Evolutionary conservation across 2,113 vertebrate species (phyloP).

Genomic region (Triplophysa rosa): DNA sequence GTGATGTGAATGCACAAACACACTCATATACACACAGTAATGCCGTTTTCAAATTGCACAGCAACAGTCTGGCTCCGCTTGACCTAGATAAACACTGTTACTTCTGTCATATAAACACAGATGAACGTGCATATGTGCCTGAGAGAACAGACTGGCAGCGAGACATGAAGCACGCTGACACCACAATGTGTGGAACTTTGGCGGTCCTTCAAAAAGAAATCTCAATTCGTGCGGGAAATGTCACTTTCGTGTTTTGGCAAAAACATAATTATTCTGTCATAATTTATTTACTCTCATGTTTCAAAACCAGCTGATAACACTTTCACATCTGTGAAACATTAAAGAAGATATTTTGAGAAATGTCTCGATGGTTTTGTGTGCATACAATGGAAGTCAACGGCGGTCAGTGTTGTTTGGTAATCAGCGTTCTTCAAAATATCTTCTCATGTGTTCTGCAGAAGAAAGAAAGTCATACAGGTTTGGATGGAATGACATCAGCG

Average conservation of each 20-base stretch:
- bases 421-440: too few relatives aligned
- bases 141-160: background rate
- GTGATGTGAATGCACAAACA: background rate
- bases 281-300: too few relatives aligned
- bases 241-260: constrained; percentile 4
- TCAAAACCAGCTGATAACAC: too few relatives aligned
- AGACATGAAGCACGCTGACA: too few relatives aligned
- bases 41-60: background rate
- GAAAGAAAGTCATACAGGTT: too few relatives aligned
- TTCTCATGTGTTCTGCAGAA: too few relatives aligned
- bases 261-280: background rate
- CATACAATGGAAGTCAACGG: too few relatives aligned
- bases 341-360: too few relatives aligned
- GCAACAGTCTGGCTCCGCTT: background rate
- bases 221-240: background rate
- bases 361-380: too few relatives aligned
- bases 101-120: constrained; percentile 6
- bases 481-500: too few relatives aligned
- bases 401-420: too few relatives aligned
- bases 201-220: constrained; percentile 3
- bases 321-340: too few relatives aligned
- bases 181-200: background rate
- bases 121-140: constrained; percentile 8
- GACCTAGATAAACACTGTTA: constrained; percentile 11
- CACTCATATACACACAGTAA: background rate